Evolutionary conservation across 1,140 invertebrate genomes (phyloP).

Genomic region (Tigriopus japonicus): DNA sequence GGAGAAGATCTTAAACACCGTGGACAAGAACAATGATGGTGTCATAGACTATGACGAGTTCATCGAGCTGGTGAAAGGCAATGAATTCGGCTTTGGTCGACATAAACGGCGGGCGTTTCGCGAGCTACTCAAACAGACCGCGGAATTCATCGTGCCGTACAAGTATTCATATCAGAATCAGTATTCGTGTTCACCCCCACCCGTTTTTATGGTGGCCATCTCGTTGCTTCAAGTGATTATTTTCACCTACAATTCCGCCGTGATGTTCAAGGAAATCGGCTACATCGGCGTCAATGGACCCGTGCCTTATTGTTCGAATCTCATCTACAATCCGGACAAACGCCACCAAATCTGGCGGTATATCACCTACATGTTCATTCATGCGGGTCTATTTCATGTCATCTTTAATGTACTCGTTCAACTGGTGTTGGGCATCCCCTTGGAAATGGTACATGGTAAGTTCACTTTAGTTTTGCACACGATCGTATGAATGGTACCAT

Average conservation of each 20-base stretch:
- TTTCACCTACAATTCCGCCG: neutral
- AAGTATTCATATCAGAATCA: constrained; percentile 11
- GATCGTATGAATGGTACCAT: neutral
- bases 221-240: constrained; percentile 5
- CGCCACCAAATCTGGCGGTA: constrained; percentile 81
- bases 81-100: neutral
- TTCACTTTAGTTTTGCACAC: too few relatives aligned
- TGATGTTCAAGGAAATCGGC: neutral
- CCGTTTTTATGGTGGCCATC: constrained; percentile 1
- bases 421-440: constrained; percentile 67
- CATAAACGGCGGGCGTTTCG: constrained; percentile 1
- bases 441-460: constrained; percentile 90
- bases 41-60: constrained; percentile 7
- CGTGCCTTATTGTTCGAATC: constrained; percentile 73
- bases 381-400: constrained; percentile 66
- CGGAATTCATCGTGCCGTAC: constrained; percentile 5
- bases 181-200: constrained; percentile 5
- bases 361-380: constrained; percentile 81
- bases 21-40: constrained; percentile 2
- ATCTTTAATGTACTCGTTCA: constrained; percentile 79
- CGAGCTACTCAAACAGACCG: constrained; percentile 1
- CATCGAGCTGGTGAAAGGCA: neutral
- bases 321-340: constrained; percentile 82
- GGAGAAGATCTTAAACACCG: neutral
- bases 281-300: constrained; percentile 35